Base-by-base conservation (phyloP, 2,113 vertebrate species). In the Stigmatopora argus region DNA sequence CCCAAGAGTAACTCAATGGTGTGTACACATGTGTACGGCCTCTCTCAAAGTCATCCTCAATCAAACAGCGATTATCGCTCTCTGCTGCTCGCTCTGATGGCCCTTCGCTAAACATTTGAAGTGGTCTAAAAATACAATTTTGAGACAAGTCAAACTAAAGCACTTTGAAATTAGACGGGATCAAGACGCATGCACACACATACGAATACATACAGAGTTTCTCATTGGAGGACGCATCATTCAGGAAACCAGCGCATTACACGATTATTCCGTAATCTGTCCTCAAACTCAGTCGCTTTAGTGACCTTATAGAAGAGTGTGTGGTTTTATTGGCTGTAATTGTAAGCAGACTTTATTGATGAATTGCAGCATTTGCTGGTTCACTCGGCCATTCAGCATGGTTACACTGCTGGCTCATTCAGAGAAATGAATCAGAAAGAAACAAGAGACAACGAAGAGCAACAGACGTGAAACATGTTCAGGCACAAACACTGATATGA, bases 381-480 rank as follows among this genome's bases (percentile, higher is more conserved):
- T 81, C 73, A 73, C 70, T 64, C 69, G 64, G 81, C 77, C 60
- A 73, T 64, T 31, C 83, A 86, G 86, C 83, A 64, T 49, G 67
- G 85, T 89, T 85, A 85, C 74, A 63, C 23, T 65, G 74, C 63
- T 83, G 78, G 83, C 86, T n/a, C 86, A 86, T 86, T 76, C 80
- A 85, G 60, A 78, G 76, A 85, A 61, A 45, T 81, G 67, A 78
- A 56, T 31, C 4, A 26, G 76, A 75, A 75, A 66, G 51, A 63
- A 71, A 17, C 31, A 46, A 73, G 73, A 85, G 77, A 66, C 66
- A 73, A 67, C 35, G 19, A 19, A 51, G 67, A 55, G 60, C 52
- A 63, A 78, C 63, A 83, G 73, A 79, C 72, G 75, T 64, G 69
- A 70, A 79, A 75, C 66, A 65, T 67, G 73, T 73, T 31, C 75